Base-by-base conservation (phyloP, 2,797 vertebrate genomes). In the Falco naumanni region DNA sequence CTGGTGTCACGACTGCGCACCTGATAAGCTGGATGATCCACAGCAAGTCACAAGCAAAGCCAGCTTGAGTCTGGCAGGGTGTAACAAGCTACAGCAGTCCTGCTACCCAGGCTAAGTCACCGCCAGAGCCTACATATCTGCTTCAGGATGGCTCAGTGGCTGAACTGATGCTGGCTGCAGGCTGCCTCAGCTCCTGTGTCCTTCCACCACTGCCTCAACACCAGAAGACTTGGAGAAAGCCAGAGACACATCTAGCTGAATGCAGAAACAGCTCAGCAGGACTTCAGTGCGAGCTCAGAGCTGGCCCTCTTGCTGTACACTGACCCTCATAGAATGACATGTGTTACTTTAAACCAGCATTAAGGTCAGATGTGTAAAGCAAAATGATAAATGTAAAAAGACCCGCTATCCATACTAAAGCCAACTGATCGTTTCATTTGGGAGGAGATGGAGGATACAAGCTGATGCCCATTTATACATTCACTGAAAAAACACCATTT, bases 321-420 rank as follows among this genome's bases (percentile, higher is more conserved):
- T 4, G 43, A 17, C 19, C 22, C 37, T 19, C 1, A 0, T 10
- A 34, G 20, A 71, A 50, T 15, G 11, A 31, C 10, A 4, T 5
- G 9, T 17, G 10, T 45, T 26, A 14, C 8, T 60, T 76, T 69
- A 50, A 72, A 54, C 13, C 47, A 56, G 29, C 56, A 43, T 13
- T 10, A 33, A 26, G 34, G 12, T 48, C 60, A 33, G 60, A 45
- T 4, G 14, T 13, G 9, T 29, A 60, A 69, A 56, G 76, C 45
- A 11, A 51, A 78, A 34, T 26, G 16, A 43, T 0, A 0, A 54
- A 22, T 9, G 31, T 2, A 29, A 21, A 50, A 37, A 61, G 54
- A 74, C 10, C 53, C 1, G 1, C 66, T 39, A n/a, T 19, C 70
- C 66, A 24, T 4, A 6, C 56, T 25, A 61, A 68, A 19, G 41